Evolutionary conservation across 35 echinoderm and acorn worm genomes (phyloP), one percentile per base, ranked within the genome.

Genomic region (Heliocidaris tuberculata): DNA sequence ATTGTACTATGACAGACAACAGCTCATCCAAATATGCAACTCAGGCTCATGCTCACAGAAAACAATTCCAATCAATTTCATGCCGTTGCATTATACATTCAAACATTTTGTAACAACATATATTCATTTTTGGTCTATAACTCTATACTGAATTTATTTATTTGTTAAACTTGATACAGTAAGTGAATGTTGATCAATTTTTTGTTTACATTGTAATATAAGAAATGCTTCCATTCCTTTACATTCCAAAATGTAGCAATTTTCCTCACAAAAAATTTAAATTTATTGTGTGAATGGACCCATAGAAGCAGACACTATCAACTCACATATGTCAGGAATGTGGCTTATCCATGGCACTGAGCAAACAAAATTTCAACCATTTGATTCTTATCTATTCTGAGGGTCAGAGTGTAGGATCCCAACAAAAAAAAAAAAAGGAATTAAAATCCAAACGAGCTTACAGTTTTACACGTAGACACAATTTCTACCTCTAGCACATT

Each of bases 331-430:
- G 87, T n/a, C 11, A 89, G 87, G 87, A 89, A 89, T 89, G 87
- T 89, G 87, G 87, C 31, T 89, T 89, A 89, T 89, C 87, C 87
- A 89, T 89, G 47, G 87, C 31, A 89, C 87, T 89, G 87, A 47
- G 87, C 47, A 32, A 89, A 89, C 30, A 89, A 89, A 19, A 89
- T 89, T 35, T 89, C 31, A 89, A 78, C 65, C 27, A 78, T 78
- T 78, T 78, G 65, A 78, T 78, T 78, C 65, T 78, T 78, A 78
- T 78, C 65, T 78, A 21, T 78, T 78, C 27, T 24, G 65, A 78
- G 65, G 65, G 65, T 78, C 65, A 78, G 65, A 78, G 65, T 78
- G 65, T 78, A 78, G 19, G 27, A 78, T 27, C 27, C 65, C 27
- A n/a, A 7, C 21, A 78, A 2, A 21, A 78, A 78, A 78, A 19